phyloP scores from a whole-genome alignment of 92 coral and sea anemone genomes.

The Epizoanthus stellaris region DNA sequence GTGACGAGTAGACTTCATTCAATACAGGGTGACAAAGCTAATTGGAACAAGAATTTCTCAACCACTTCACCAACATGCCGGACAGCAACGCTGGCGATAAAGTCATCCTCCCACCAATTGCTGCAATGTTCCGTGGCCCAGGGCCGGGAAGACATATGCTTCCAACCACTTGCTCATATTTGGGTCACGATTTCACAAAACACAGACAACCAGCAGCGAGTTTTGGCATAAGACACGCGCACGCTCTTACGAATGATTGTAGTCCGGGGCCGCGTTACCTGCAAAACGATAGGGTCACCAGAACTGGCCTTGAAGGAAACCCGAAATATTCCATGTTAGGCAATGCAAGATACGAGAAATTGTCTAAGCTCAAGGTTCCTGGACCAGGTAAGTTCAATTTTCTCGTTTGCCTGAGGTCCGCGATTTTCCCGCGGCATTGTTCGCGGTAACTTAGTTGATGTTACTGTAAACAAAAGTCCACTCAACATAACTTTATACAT shows the following conservation, averaged over 20 bases:
- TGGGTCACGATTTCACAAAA: conserved; percentile 56
- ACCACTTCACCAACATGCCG: conserved; percentile 60
- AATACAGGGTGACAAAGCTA: neutral
- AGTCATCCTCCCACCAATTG: conserved; percentile 67
- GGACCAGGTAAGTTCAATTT: conserved; percentile 66
- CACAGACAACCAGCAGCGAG: conserved; percentile 64
- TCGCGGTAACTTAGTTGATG: conserved; percentile 3
- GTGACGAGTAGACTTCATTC: neutral
- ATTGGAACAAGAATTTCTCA: no score
- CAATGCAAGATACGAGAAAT: conserved; percentile 49
- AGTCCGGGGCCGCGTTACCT: conserved; percentile 75
- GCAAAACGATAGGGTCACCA: conserved; percentile 44
- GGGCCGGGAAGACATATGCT: conserved; percentile 73
- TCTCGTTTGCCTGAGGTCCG: neutral
- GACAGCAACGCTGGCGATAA: conserved; percentile 58
- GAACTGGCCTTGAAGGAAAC: conserved; percentile 64
- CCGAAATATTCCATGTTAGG: conserved; percentile 70
- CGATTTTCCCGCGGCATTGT: neutral
- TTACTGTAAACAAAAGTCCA: conserved; percentile 36
- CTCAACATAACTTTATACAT: conserved; percentile 7
- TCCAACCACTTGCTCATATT: conserved; percentile 51
- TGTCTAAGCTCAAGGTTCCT: conserved; percentile 55
- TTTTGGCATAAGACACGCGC: conserved; percentile 60
- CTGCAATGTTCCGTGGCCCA: conserved; percentile 74
- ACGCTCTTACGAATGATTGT: conserved; percentile 62